Evolutionary conservation across 1,140 invertebrate species (phyloP), one percentile per base, ranked within the genome.

Genomic region (Zaprionus lachaisei): DNA sequence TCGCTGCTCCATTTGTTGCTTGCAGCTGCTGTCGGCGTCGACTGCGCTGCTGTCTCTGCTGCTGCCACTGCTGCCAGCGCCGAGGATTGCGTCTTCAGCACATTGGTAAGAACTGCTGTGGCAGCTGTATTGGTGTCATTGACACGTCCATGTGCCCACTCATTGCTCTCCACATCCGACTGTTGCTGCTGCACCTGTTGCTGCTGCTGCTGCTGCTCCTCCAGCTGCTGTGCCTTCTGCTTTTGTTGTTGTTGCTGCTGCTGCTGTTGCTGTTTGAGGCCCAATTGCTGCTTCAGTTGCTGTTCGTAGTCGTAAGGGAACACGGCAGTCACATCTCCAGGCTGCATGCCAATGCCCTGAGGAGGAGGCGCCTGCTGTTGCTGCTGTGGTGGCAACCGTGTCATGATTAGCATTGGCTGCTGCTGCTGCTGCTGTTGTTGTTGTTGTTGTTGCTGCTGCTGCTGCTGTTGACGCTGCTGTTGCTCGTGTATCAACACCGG

Each of bases 1-100:
- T 92, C 92, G 4, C 80, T 84, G 73, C 91, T 92, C 92, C 92
- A 92, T 61, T 92, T 92, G 44, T 80, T 92, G 14, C 77, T 31
- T 31, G 56, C 66, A 24, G 51, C 87, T 84, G 28, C 72, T 91
- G 12, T 70, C 7, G 58, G 41, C 28, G 58, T 24, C 20, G 47
- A n/a, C 38, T 34, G 41, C 41, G 17, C 34, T 26, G 51, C 24
- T 11, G 72, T 24, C 15, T 15, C 34, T 41, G 37, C 49, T 17
- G 63, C 28, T 0, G 37, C 49, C 11, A 57, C 28, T 0, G 60
- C 54, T 38, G 38, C 57, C 54, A 80, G 28, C 7, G 47, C 60
- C 44, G 73, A 67, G n/a, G 81, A 73, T 12, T 67, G 75, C 4
- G 80, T 83, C 54, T 91, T 91, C 1, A 91, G 75, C 44, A 91